Evolutionary conservation across 2,113 vertebrate genomes (phyloP).

Genomic region (Litocranius walleri): DNA sequence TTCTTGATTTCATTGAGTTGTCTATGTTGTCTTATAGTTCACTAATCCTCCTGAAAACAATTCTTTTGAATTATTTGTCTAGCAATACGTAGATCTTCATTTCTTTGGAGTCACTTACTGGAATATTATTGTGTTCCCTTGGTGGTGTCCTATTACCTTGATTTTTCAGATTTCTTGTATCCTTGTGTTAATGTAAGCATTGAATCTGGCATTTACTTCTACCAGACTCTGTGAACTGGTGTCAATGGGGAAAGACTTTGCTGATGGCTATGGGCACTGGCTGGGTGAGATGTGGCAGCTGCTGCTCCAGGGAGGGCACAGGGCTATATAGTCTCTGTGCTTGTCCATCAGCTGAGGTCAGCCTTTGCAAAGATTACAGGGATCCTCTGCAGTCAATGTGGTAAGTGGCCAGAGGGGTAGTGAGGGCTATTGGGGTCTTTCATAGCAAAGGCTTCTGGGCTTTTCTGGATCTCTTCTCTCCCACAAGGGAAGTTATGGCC

Average conservation of each 20-base stretch:
- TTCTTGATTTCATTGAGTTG: neutral
- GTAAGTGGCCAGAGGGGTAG: neutral
- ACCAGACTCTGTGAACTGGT: neutral
- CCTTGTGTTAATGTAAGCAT: neutral
- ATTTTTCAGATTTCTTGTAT: neutral
- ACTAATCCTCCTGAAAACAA: neutral
- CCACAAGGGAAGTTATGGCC: neutral
- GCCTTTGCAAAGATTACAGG: neutral
- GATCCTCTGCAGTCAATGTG: neutral
- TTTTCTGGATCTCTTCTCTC: neutral
- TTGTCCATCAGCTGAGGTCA: neutral
- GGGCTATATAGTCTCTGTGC: neutral
- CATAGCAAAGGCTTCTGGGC: neutral
- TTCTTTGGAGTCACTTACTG: neutral
- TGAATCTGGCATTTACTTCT: neutral
- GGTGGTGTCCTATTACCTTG: neutral
- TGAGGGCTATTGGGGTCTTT: neutral
- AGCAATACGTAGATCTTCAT: neutral
- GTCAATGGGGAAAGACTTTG: neutral
- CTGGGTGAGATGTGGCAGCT: neutral
- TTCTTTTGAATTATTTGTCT: neutral
- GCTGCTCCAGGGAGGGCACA: neutral
- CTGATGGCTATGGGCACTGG: neutral
- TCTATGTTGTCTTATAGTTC: neutral
- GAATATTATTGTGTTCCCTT: neutral